Percentiles rank a stretch among this genome's conserved stretches.
phyloP scores from a whole-genome alignment of 2,888 invertebrate genomes.

The Drosophila longiperda region DNA sequence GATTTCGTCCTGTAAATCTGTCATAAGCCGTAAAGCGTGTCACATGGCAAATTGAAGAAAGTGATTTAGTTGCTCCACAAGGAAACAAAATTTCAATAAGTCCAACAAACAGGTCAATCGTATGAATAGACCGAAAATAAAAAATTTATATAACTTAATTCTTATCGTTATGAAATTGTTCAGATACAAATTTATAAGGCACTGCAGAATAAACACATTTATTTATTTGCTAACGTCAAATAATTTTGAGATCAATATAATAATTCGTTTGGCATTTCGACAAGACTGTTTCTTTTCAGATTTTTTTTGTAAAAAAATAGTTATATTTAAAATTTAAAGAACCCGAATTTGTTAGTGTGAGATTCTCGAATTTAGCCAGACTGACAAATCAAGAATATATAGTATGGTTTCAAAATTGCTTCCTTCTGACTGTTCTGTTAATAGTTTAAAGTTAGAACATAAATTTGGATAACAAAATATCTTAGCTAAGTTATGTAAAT shows the following conservation, averaged over 20 bases:
- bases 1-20: constrained; percentile 76
- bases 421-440: background rate
- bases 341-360: background rate
- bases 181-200: background rate
- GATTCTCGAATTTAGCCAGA: background rate
- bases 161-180: background rate
- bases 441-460: background rate
- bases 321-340: background rate
- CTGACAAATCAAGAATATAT: background rate
- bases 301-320: too few species aligned
- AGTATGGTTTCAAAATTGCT: background rate
- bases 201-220: background rate
- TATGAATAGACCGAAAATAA: background rate
- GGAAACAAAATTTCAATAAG: constrained; percentile 8
- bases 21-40: constrained; percentile 84
- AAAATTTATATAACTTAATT: background rate
- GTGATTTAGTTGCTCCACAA: constrained; percentile 26
- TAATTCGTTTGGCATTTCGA: background rate
- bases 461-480: background rate
- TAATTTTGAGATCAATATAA: background rate
- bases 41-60: constrained; percentile 83
- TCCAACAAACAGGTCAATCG: background rate
- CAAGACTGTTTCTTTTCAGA: too few species aligned
- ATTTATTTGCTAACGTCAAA: background rate
- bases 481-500: background rate